These are phyloP conservation scores for Sminthopsis crassicaudata DNA, from an alignment of 2,113 vertebrate genomes.

Conservation along the genomic window DNA sequence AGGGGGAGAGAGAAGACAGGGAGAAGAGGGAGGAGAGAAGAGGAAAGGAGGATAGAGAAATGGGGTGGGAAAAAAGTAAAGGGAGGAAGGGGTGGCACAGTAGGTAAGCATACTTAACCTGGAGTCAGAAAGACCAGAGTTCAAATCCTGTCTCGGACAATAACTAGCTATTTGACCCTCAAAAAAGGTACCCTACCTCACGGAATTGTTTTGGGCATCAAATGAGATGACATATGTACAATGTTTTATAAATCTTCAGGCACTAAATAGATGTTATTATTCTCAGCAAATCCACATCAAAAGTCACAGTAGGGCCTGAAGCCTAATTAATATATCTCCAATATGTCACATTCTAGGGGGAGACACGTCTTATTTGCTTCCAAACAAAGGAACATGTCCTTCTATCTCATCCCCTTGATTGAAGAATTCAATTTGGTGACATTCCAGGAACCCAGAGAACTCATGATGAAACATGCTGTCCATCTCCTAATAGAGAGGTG, in stretches of 20 bases:
- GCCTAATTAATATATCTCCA: not conserved
- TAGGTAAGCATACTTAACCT: not conserved
- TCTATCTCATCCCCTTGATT: not conserved
- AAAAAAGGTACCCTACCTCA: not conserved
- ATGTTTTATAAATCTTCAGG: not conserved
- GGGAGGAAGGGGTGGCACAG: not conserved
- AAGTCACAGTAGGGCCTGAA: not conserved
- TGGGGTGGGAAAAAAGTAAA: too few relatives aligned
- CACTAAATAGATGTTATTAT: not conserved
- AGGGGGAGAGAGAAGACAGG: rapidly evolving
- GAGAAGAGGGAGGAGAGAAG: not conserved
- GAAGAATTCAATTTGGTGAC: not conserved
- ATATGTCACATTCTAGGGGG: not conserved
- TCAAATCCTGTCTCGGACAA: not conserved
- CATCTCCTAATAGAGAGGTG: not conserved
- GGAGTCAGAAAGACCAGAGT: not conserved
- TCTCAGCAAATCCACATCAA: not conserved
- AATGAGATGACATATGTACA: not conserved
- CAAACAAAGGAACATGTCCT: not conserved
- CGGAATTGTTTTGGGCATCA: not conserved
- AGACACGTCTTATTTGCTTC: not conserved
- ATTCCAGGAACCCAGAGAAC: not conserved
- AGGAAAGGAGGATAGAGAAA: too few relatives aligned
- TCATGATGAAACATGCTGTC: not conserved
- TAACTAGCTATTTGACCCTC: not conserved